These are phyloP conservation scores for Actinemys pallida DNA, from an alignment of 2,113 vertebrate genomes.

Conservation along the genomic window DNA sequence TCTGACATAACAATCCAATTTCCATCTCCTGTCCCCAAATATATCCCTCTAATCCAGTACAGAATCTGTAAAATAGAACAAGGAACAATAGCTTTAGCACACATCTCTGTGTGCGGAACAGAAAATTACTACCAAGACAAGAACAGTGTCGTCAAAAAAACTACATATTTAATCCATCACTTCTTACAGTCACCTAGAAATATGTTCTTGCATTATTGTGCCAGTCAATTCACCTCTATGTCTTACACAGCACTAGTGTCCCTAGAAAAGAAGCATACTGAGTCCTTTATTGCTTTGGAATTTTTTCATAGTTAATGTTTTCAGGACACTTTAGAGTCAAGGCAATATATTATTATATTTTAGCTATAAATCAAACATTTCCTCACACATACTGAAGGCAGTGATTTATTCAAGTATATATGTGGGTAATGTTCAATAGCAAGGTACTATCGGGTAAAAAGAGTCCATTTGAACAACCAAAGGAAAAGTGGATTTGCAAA, in stretches of 20 bases:
- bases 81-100: background rate
- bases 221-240: background rate
- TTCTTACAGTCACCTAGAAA: background rate
- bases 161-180: background rate
- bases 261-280: background rate
- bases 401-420: background rate
- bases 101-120: background rate
- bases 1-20: background rate
- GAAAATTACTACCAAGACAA: background rate
- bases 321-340: background rate
- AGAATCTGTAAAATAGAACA: background rate
- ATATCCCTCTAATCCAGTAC: background rate
- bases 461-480: background rate
- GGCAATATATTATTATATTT: background rate
- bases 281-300: background rate
- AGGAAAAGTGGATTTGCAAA: background rate
- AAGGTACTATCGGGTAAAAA: background rate
- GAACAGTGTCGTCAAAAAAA: background rate
- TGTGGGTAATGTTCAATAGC: background rate
- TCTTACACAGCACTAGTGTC: background rate
- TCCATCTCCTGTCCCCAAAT: background rate
- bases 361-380: background rate
- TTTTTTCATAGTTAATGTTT: background rate
- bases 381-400: background rate
- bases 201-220: background rate